Percentiles rank a stretch among this genome's conserved stretches.
Conservation (phyloP, 2,113 vertebrate species). For the Melanocharis versteri region DNA sequence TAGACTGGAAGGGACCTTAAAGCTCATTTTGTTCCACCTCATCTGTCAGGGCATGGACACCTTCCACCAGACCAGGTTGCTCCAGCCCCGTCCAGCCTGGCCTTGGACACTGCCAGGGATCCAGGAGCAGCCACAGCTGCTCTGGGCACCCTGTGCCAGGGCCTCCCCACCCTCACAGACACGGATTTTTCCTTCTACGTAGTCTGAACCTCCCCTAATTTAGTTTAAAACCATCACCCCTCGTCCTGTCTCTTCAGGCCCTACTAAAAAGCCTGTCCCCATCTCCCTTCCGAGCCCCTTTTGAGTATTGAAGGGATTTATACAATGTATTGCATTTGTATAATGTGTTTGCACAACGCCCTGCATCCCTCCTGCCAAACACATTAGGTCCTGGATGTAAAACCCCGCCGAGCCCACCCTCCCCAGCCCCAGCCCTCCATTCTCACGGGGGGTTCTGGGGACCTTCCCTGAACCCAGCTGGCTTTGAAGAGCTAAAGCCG, state of each 20-base stretch:
- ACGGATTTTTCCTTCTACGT: accelerated
- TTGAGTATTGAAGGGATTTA: accelerated
- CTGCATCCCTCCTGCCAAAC: accelerated
- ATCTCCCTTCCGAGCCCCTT: background rate
- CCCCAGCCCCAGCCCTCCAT: background rate
- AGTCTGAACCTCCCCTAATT: background rate
- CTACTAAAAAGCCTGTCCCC: background rate
- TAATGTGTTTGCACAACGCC: accelerated
- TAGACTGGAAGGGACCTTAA: background rate
- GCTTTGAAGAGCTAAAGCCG: slow-evolving; percentile 31
- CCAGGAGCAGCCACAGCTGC: background rate
- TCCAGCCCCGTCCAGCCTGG: background rate
- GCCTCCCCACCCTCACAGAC: accelerated
- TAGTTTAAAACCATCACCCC: background rate
- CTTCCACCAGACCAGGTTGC: background rate
- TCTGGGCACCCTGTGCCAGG: accelerated
- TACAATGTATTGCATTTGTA: background rate
- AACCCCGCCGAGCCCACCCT: background rate
- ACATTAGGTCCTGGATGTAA: background rate
- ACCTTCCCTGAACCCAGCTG: background rate
- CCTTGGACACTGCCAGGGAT: background rate
- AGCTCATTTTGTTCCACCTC: background rate
- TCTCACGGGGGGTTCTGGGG: background rate
- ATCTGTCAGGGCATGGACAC: background rate
- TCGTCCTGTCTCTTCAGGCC: background rate